Evolutionary conservation across 2,888 invertebrate species (phyloP), one percentile per base, ranked within the genome.

Genomic region (Agrypnus murinus): DNA sequence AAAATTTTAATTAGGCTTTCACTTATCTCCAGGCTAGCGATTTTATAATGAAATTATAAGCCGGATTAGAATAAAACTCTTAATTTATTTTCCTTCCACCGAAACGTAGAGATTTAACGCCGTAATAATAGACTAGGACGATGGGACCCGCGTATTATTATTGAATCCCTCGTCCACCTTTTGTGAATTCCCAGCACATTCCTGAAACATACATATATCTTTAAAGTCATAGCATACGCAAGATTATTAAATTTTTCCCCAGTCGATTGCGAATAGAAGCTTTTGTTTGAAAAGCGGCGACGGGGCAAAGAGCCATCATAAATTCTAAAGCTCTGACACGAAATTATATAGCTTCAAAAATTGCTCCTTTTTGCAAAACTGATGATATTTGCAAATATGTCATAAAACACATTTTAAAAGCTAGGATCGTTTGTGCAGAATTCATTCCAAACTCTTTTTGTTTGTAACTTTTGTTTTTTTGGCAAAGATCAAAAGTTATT

Each of bases 241-340:
- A 72, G 71, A 72, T 72, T 72, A 72, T 72, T 72, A 72, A 72
- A 72, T 72, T 72, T 72, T 72, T 72, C 71, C 71, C 68, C 55
- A 65, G 71, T 68, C 71, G 71, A 72, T 70, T 70, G 55, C 65
- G 65, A 70, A 67, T 67, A 55, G 65, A 62, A 65, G 69, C 69
- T 66, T 70, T 70, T 70, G 70, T 70, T 70, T 70, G 70, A 65
- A 62, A 66, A 70, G 70, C 70, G 48, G 50, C 53, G 65, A 62
- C 65, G 46, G 65, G 65, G 48, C 55, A 43, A 60, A 53, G 53
- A 62, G 55, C 55, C 45, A 40, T 66, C 55, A 69, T 69, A 70
- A 70, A 70, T 70, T 70, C 65, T 62, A 38, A 32, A 32, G 62
- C 38, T 43, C 46, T 15, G 62, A 50, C 62, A 15, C 50, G 50